Conservation (phyloP, 2,888 invertebrate genomes). For the Limulus polyphemus region DNA sequence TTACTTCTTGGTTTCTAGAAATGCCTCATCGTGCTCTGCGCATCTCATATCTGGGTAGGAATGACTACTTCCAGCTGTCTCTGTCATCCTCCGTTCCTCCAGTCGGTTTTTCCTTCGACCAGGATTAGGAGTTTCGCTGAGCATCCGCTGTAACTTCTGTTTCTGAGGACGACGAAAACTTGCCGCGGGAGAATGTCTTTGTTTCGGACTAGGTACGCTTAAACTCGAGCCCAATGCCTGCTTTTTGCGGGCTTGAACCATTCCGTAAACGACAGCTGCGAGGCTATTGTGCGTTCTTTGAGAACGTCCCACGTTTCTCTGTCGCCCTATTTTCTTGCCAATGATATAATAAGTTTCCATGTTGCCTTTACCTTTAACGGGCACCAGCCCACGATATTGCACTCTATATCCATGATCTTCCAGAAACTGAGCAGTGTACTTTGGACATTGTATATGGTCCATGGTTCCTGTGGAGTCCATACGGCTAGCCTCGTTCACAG, state of each 20-base stretch:
- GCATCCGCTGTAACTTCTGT: conserved; percentile 25
- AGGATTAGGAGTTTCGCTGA: conserved; percentile 23
- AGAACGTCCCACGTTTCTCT: conserved; percentile 39
- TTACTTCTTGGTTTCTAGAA: no score
- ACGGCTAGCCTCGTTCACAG: conserved; percentile 89
- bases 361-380: conserved; percentile 86
- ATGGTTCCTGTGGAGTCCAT: conserved; percentile 89
- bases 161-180: conserved; percentile 9
- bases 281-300: conserved; percentile 63
- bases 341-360: conserved; percentile 91
- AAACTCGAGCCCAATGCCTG: conserved; percentile 37
- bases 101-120: conserved; percentile 15
- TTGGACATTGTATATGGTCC: conserved; percentile 60
- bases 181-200: conserved; percentile 9
- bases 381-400: conserved; percentile 66
- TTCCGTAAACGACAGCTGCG: conserved; percentile 74
- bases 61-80: conserved; percentile 19
- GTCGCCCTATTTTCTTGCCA: conserved; percentile 38
- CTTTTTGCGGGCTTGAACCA: conserved; percentile 66
- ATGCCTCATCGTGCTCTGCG: conserved; percentile 9
- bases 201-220: conserved; percentile 20
- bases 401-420: conserved; percentile 58
- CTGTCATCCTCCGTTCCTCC: conserved; percentile 21
- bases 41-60: conserved; percentile 22
- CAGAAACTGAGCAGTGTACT: conserved; percentile 48